These are phyloP conservation scores for Psilopogon haemacephalus DNA, from an alignment of 2,113 vertebrate genomes.

Conservation along the genomic window DNA sequence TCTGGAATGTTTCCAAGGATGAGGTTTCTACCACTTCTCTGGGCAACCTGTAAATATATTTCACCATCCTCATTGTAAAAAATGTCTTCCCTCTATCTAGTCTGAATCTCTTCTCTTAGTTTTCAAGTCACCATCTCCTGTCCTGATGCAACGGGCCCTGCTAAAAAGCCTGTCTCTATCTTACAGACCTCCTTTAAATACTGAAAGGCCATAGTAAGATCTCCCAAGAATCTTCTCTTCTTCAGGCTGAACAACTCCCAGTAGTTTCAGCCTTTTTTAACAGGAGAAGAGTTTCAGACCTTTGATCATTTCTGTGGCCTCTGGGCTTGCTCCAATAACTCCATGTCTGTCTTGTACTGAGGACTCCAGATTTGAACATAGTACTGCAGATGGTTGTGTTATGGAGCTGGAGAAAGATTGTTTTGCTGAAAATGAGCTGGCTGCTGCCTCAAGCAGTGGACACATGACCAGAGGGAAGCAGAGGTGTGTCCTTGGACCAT, in stretches of 20 bases:
- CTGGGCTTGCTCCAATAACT: neutral
- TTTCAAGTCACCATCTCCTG: neutral
- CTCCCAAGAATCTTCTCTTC: neutral
- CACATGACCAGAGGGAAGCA: fast-evolving
- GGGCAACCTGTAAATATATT: neutral
- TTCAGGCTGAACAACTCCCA: neutral
- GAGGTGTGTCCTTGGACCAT: neutral
- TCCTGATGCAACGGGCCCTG: neutral
- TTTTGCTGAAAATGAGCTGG: neutral
- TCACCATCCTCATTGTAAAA: neutral
- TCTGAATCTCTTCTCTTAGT: neutral
- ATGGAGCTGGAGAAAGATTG: too few relatives aligned
- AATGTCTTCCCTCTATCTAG: neutral
- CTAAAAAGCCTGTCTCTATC: neutral
- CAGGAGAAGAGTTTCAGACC: neutral
- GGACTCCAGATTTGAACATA: neutral
- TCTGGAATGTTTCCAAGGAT: neutral
- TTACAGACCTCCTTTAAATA: neutral
- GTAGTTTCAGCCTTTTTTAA: neutral
- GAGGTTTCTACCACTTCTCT: neutral
- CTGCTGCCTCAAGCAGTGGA: neutral
- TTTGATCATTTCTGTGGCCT: neutral
- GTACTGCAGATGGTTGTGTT: neutral
- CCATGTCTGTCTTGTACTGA: neutral
- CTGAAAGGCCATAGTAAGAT: neutral